A percentile compares a stretch with the other conserved stretches of the same genome.
These are phyloP conservation scores for Ahaetulla prasina DNA, from an alignment of 2,113 vertebrate species.

Conservation along the genomic window DNA sequence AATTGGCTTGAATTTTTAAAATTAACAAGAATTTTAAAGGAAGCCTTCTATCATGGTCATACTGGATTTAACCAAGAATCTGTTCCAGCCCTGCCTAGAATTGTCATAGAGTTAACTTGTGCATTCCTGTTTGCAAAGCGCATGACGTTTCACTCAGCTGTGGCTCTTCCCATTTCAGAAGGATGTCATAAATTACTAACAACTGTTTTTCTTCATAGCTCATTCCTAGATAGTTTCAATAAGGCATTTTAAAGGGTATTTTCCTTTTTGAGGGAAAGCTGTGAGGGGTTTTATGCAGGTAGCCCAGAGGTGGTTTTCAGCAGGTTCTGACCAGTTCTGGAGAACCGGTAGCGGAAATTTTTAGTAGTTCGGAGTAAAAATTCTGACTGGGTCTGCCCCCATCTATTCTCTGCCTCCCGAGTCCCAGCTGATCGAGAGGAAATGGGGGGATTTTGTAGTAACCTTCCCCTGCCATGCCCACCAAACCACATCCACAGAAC, in stretches of 20 bases:
- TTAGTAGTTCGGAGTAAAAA: too few relatives aligned
- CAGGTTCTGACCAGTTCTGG: too few relatives aligned
- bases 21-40: neutral
- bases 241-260: neutral
- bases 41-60: neutral
- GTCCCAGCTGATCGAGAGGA: too few relatives aligned
- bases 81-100: neutral
- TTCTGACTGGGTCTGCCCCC: too few relatives aligned
- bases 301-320: too few relatives aligned
- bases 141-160: neutral
- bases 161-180: neutral
- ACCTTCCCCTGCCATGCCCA: too few relatives aligned
- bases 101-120: neutral
- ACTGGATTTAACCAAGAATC: neutral
- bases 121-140: neutral
- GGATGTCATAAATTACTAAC: neutral
- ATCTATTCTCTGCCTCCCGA: too few relatives aligned
- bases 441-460: too few relatives aligned
- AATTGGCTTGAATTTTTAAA: neutral
- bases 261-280: neutral
- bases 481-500: too few relatives aligned
- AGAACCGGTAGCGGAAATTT: too few relatives aligned
- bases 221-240: neutral
- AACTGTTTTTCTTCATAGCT: neutral
- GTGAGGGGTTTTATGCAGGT: neutral